Conservation (phyloP, 2,113 vertebrate species). For the Oreotrochilus melanogaster region DNA sequence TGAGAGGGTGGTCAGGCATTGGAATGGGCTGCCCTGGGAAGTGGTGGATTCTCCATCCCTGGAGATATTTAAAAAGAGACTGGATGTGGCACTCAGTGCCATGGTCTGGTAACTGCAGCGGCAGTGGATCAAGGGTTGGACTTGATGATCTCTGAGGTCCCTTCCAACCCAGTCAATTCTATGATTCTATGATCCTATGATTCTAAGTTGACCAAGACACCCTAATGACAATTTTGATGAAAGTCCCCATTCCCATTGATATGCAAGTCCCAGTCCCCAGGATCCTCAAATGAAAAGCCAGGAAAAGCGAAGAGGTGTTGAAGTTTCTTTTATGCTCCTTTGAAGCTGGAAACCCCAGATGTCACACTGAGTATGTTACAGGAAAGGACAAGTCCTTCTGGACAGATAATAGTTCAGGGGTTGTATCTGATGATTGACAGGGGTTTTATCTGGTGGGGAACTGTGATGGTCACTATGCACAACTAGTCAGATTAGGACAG, state of each 20-base stretch:
- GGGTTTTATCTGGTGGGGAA: not conserved
- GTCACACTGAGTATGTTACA: not conserved
- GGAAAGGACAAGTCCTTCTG: not conserved
- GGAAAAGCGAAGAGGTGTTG: not conserved
- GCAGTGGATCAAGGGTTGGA: no score
- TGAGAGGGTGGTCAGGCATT: no score
- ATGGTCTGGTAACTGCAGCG: no score
- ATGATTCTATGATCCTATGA: no score
- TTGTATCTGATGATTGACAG: no score
- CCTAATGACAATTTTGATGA: conserved; percentile 36
- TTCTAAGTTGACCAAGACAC: conserved; percentile 45
- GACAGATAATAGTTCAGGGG: no score
- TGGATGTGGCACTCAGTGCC: no score
- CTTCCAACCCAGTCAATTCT: no score
- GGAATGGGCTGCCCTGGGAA: no score
- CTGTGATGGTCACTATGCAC: not conserved
- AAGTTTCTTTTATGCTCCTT: not conserved
- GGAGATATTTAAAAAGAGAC: no score
- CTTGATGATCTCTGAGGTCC: no score
- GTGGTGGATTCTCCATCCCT: no score
- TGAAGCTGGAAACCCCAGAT: not conserved
- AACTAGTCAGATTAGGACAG: not conserved
- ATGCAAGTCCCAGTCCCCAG: not conserved
- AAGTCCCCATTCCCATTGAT: conserved; percentile 25
- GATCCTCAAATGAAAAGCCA: not conserved